Evolutionary conservation across 2,113 vertebrate genomes (phyloP).

Genomic region (Tragelaphus imberbis): DNA sequence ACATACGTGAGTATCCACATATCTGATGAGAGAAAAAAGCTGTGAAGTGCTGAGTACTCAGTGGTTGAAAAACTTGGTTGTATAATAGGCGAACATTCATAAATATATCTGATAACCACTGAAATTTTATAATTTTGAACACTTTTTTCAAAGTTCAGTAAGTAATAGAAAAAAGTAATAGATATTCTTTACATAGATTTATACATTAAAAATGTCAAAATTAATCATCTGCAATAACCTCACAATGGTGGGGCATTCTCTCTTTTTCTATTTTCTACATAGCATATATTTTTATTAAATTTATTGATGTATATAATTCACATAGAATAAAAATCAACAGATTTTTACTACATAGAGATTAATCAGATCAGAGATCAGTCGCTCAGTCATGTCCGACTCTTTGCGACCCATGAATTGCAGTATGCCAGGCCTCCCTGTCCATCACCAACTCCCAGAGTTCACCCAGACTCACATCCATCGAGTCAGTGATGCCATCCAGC

Average conservation of each 20-base stretch:
- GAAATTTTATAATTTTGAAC: not conserved
- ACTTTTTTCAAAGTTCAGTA: not conserved
- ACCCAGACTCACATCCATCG: too few relatives aligned
- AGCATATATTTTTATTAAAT: not conserved
- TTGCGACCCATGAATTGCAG: too few relatives aligned
- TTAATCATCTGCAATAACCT: not conserved
- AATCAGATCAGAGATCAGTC: not conserved
- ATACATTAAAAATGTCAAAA: not conserved
- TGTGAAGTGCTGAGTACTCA: not conserved
- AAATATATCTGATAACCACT: not conserved
- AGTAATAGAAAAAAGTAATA: not conserved
- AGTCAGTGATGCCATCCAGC: too few relatives aligned
- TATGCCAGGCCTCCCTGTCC: too few relatives aligned
- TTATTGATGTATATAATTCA: not conserved
- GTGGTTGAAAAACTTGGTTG: not conserved
- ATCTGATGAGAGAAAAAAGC: not conserved
- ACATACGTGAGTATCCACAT: not conserved
- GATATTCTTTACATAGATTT: not conserved
- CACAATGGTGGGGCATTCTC: not conserved
- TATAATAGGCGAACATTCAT: not conserved
- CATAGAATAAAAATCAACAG: not conserved
- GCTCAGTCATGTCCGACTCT: too few relatives aligned
- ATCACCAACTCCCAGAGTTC: too few relatives aligned
- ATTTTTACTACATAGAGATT: not conserved
- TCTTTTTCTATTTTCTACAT: not conserved